Evolutionary conservation across 1,140 invertebrate genomes (phyloP).

Genomic region (Chironomus tepperi): DNA sequence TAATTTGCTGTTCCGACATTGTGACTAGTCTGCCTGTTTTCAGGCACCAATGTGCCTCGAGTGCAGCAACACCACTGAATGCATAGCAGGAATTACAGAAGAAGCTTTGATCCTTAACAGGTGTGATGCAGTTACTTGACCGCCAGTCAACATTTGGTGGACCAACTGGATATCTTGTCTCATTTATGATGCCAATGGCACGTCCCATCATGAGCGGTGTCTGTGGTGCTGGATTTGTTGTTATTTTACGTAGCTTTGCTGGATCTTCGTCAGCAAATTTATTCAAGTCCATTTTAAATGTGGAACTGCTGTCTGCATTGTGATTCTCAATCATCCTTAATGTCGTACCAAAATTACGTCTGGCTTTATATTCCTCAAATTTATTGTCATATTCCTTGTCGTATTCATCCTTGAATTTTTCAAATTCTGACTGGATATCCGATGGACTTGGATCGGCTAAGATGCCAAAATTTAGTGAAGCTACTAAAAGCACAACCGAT

Average conservation of each 20-base stretch:
- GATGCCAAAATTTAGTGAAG: too few species aligned
- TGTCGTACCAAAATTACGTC: not conserved
- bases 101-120: not conserved
- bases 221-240: not conserved
- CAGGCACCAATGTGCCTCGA: constrained; percentile 10
- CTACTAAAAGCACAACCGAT: too few species aligned
- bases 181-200: not conserved
- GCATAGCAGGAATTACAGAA: not conserved
- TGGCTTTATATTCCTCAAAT: not conserved
- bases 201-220: not conserved
- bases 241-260: not conserved
- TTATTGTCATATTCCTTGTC: not conserved
- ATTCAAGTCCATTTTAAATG: not conserved
- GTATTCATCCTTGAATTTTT: not conserved
- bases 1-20: constrained; percentile 42
- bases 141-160: not conserved
- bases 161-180: not conserved
- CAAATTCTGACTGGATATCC: not conserved
- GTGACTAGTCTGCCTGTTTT: constrained; percentile 53
- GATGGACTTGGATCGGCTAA: too few species aligned
- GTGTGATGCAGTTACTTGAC: not conserved
- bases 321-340: not conserved
- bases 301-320: not conserved
- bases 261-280: not conserved
- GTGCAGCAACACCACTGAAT: not conserved